These are phyloP conservation scores for Patiria miniata DNA, from an alignment of 35 echinoderm and acorn worm genomes.

Conservation along the genomic window DNA sequence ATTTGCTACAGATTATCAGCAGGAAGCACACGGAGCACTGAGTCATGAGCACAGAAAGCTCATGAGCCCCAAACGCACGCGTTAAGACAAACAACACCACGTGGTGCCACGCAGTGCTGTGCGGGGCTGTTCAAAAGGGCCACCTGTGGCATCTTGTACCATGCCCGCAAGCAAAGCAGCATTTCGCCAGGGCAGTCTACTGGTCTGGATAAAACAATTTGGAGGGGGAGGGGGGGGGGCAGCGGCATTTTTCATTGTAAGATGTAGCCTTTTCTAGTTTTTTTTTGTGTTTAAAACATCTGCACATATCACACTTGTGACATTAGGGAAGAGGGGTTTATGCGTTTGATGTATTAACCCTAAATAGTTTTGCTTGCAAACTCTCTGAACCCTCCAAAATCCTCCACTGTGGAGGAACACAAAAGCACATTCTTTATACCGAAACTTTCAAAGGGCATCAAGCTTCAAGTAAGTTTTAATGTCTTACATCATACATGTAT, in stretches of 20 bases:
- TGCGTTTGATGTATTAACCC: neutral
- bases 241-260: neutral
- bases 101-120: no score
- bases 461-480: no score
- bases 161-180: neutral
- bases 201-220: neutral
- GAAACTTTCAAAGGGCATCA: no score
- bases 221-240: neutral
- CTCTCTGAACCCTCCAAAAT: no score
- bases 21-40: constrained; percentile 7
- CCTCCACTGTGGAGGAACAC: no score
- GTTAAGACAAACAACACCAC: neutral
- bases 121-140: neutral
- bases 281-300: neutral
- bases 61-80: neutral
- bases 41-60: constrained; percentile 13
- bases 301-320: neutral
- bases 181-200: neutral
- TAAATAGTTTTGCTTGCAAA: no score
- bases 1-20: constrained; percentile 18
- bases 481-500: no score
- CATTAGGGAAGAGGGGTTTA: neutral
- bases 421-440: no score
- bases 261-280: neutral
- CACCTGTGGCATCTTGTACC: constrained; percentile 17